Conservation (phyloP, 2,888 invertebrate species). For the Melanchra persicariae region DNA sequence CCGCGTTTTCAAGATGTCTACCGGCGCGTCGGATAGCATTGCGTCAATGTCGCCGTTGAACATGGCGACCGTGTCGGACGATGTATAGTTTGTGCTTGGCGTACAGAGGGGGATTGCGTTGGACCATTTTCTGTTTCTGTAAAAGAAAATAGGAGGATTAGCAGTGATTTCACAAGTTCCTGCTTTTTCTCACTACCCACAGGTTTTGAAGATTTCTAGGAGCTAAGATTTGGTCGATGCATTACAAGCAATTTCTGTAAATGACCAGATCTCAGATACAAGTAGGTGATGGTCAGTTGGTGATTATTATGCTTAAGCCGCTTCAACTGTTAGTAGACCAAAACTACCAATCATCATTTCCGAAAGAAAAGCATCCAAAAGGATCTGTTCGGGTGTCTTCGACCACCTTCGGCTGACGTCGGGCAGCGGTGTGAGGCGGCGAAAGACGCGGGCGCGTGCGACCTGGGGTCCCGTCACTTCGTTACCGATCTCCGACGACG, state of each 20-base stretch:
- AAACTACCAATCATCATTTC: neutral
- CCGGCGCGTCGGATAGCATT: slow-evolving; percentile 84
- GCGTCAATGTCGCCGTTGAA: slow-evolving; percentile 86
- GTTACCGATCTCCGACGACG: no score
- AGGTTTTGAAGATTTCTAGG: no score
- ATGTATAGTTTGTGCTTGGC: slow-evolving; percentile 83
- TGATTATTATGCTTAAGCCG: neutral
- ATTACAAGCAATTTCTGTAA: no score
- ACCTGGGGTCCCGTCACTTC: no score
- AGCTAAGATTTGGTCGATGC: no score
- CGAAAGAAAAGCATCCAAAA: neutral
- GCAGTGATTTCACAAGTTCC: neutral
- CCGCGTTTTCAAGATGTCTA: slow-evolving; percentile 83
- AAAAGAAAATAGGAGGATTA: neutral
- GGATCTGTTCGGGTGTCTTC: no score
- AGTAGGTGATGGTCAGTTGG: no score
- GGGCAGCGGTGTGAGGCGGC: no score
- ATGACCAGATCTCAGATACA: no score
- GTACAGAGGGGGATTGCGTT: slow-evolving; percentile 95
- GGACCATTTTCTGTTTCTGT: slow-evolving; percentile 96
- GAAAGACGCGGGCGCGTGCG: no score
- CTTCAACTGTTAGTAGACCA: neutral
- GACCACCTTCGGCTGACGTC: no score
- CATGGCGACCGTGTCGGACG: slow-evolving; percentile 83
- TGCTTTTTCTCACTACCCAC: no score